phyloP scores from a whole-genome alignment of 2,888 invertebrate species.

The Campoplex capitator region DNA sequence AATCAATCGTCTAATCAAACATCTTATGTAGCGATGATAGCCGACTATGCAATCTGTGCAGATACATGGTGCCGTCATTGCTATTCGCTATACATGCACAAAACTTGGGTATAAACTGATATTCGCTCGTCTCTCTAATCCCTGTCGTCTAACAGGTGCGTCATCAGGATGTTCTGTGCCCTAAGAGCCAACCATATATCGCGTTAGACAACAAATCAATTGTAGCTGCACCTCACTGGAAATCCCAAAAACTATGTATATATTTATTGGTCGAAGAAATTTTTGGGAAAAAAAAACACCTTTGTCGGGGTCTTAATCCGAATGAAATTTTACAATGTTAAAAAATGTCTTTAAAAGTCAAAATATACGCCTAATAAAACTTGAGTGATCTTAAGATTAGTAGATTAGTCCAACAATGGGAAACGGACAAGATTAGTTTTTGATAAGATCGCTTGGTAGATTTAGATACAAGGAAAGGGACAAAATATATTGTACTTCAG shows the following conservation, averaged over 20 bases:
- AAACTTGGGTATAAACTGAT: slow-evolving; percentile 37
- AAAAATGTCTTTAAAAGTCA: too few relatives aligned
- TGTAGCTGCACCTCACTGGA: not conserved
- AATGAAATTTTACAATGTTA: too few relatives aligned
- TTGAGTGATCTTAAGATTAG: not conserved
- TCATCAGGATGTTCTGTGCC: not conserved
- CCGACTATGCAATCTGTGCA: slow-evolving; percentile 72
- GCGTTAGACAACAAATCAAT: not conserved
- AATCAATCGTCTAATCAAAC: slow-evolving; percentile 74
- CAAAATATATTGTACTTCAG: not conserved
- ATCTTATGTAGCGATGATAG: slow-evolving; percentile 74
- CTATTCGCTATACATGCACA: not conserved
- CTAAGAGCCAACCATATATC: not conserved
- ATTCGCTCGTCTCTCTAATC: slow-evolving; percentile 13
- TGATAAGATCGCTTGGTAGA: not conserved
- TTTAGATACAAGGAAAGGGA: not conserved
- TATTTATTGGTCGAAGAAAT: too few relatives aligned
- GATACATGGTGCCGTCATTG: slow-evolving; percentile 64
- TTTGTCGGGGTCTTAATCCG: too few relatives aligned
- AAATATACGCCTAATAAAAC: too few relatives aligned
- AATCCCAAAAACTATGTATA: not conserved
- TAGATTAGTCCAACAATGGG: not conserved
- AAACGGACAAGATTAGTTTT: not conserved
- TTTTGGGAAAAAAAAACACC: too few relatives aligned
- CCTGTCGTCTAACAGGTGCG: not conserved